Evolutionary conservation across 2,113 vertebrate genomes (phyloP).

Genomic region (Lophius piscatorius): DNA sequence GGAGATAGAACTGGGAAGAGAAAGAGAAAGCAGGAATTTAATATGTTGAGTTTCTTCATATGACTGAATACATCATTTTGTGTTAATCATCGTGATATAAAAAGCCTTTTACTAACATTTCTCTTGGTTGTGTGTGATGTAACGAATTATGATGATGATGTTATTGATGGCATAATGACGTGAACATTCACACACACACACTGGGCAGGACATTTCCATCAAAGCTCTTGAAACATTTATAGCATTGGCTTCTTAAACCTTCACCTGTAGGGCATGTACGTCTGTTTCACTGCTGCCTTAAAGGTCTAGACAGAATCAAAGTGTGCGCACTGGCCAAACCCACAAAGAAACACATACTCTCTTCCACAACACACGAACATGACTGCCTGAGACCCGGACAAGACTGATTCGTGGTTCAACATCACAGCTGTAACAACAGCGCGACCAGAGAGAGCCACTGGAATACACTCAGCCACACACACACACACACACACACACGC

Average conservation of each 20-base stretch:
- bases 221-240: constrained; percentile 7
- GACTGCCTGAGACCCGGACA: constrained; percentile 42
- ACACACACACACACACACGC: constrained; percentile 9
- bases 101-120: no score
- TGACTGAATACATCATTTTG: not conserved
- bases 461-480: constrained; percentile 31
- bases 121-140: not conserved
- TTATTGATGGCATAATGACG: constrained; percentile 11
- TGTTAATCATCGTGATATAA: no score
- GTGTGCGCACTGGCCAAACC: constrained; percentile 23
- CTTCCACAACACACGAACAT: constrained; percentile 38
- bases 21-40: not conserved
- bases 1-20: constrained; percentile 89
- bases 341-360: constrained; percentile 34
- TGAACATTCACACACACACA: constrained; percentile 8
- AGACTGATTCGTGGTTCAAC: constrained; percentile 56
- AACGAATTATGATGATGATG: constrained; percentile 2
- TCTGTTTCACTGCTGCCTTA: constrained; percentile 35
- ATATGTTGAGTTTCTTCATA: not conserved
- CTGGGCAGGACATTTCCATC: constrained; percentile 2
- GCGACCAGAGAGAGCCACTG: constrained; percentile 36
- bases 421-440: constrained; percentile 71
- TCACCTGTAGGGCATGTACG: constrained; percentile 45
- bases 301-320: constrained; percentile 60
- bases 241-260: constrained; percentile 32